phyloP scores from a whole-genome alignment of 2,113 vertebrate species.

The Leptobrachium ailaonicum region DNA sequence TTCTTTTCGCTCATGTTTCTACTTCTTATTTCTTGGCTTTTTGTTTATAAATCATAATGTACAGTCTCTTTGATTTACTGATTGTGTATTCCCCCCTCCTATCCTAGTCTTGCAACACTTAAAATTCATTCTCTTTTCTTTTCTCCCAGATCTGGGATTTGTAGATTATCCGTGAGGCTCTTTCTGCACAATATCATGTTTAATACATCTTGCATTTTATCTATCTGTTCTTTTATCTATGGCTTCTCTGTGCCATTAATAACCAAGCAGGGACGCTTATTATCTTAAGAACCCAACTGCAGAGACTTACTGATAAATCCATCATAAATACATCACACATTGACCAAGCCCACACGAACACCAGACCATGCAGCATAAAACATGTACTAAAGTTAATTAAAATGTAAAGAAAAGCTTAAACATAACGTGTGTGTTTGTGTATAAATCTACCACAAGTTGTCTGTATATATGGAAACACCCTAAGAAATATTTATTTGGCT shows the following conservation, averaged over 20 bases:
- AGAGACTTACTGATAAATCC: constrained; percentile 5
- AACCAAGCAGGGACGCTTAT: constrained; percentile 28
- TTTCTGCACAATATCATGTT: constrained; percentile 36
- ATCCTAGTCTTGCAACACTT: constrained; percentile 26
- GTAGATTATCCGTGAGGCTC: constrained; percentile 32
- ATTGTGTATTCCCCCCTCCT: constrained; percentile 13
- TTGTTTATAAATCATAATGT: constrained; percentile 37
- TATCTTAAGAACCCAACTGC: constrained; percentile 30
- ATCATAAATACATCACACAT: constrained; percentile 18
- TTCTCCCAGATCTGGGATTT: constrained; percentile 38
- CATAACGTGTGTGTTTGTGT: too few species aligned
- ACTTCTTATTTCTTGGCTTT: neutral
- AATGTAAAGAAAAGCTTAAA: neutral
- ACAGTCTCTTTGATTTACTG: constrained; percentile 26
- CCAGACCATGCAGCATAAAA: neutral
- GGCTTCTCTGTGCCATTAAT: constrained; percentile 32
- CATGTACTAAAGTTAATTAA: neutral
- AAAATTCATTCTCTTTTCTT: constrained; percentile 42
- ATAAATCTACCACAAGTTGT: too few species aligned
- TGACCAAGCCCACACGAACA: constrained; percentile 19
- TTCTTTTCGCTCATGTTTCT: too few species aligned
- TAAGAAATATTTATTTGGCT: too few species aligned
- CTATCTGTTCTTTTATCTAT: constrained; percentile 45
- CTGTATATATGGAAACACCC: too few species aligned
- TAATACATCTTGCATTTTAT: constrained; percentile 45